Evolutionary conservation across 2,888 invertebrate species (phyloP).

Genomic region (Megastigmus dorsalis): DNA sequence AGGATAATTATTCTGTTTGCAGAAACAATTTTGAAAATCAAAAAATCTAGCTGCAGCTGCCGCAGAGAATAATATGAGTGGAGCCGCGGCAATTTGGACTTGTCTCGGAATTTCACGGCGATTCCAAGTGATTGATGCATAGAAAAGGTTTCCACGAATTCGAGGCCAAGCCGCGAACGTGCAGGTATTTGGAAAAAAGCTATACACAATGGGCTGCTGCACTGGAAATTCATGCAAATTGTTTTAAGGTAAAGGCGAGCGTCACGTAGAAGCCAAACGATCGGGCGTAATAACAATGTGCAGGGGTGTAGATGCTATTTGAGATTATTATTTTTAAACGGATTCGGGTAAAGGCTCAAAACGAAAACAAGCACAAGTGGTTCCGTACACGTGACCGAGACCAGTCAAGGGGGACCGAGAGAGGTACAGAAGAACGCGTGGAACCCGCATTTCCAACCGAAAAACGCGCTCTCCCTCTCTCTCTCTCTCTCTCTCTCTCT

Average conservation of each 20-base stretch:
- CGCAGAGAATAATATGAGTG: too few species aligned
- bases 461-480: constrained; percentile 47
- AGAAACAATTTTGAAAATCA: too few species aligned
- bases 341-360: constrained; percentile 3
- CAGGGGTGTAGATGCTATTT: constrained; percentile 21
- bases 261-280: constrained; percentile 19
- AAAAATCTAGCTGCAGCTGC: too few species aligned
- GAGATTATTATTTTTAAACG: constrained; percentile 33
- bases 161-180: neutral
- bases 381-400: neutral
- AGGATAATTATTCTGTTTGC: too few species aligned
- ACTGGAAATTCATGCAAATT: constrained; percentile 30
- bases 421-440: neutral
- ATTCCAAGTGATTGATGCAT: constrained; percentile 2
- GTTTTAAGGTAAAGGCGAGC: neutral
- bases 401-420: neutral
- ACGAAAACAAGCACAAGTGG: neutral
- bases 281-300: constrained; percentile 22
- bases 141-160: constrained; percentile 1
- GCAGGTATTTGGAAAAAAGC: constrained; percentile 15
- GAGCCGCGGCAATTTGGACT: neutral
- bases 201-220: neutral
- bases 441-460: constrained; percentile 36
- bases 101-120: constrained; percentile 3
- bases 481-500: too few species aligned